Evolutionary conservation across 2,888 invertebrate species (phyloP), one percentile per base, ranked within the genome.

Genomic region (Aricia artaxerxes): DNA sequence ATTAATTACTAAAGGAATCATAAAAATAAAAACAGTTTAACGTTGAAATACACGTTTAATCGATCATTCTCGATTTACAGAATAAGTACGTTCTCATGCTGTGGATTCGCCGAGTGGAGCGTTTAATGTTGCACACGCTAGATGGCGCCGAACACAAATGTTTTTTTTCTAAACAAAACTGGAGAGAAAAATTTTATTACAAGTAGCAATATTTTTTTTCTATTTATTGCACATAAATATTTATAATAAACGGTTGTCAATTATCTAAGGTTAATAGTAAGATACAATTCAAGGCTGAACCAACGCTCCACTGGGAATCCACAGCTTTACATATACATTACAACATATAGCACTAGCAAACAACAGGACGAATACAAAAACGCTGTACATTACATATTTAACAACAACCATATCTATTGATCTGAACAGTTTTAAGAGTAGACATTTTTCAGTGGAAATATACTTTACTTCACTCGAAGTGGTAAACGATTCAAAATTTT

Each of bases 21-120:
- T 78, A 78, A 78, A 78, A 57, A 78, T 78, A 78, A 82, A 85
- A 81, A 75, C 81, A 84, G 82, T 75, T 4, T 80, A 81, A 82
- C 72, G 78, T 83, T 82, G 80, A 85, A 89, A 88, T 90, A 90
- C 86, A 86, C 88, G 86, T 91, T 90, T 92, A 89, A 87, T 91
- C 87, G 83, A 87, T 87, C 86, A 86, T 86, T 79, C 82, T 81
- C 85, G 82, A 82, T 81, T 76, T 76, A 76, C 76, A 76, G 76
- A 76, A 69, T 76, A 76, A 76, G 76, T 76, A 76, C 76, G 44
- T 76, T 76, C 31, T 76, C 76, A 53, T 76, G 76, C 76, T 76
- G 76, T 53, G 76, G 53, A 76, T 76, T 76, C 57, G 24, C 24
- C 49, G 53, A 53, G 57, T 35, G 76, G 35, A 76, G 76, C 57